Conservation (phyloP, 2,113 vertebrate genomes). For the Eurypyga helias region DNA sequence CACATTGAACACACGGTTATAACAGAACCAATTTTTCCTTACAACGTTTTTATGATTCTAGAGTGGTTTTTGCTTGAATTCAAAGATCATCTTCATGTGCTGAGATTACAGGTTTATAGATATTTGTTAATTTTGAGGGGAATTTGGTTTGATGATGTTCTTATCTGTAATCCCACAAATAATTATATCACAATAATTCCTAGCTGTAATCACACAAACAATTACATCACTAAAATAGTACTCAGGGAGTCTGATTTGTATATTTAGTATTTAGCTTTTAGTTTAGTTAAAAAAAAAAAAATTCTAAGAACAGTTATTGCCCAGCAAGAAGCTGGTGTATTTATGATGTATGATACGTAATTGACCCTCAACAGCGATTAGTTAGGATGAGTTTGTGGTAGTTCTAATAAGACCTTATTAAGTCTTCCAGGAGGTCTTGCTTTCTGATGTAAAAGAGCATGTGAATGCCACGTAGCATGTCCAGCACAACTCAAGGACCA, state of each 20-base stretch:
- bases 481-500: background rate
- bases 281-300: background rate
- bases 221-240: background rate
- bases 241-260: background rate
- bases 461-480: background rate
- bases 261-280: background rate
- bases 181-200: too few species aligned
- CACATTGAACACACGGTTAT: background rate
- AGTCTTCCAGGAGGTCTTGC: background rate
- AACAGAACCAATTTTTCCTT: background rate
- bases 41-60: background rate
- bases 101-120: background rate
- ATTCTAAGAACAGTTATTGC: background rate
- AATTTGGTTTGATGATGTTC: background rate
- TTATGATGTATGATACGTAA: background rate
- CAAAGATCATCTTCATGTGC: background rate
- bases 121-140: background rate
- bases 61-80: background rate
- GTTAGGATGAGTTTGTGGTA: background rate
- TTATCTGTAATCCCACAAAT: background rate
- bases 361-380: rapidly evolving
- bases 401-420: background rate
- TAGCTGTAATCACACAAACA: too few species aligned
- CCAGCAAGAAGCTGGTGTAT: background rate
- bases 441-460: background rate